These are phyloP conservation scores for Onychostruthus taczanowskii DNA, from an alignment of 2,113 vertebrate species.

Conservation along the genomic window DNA sequence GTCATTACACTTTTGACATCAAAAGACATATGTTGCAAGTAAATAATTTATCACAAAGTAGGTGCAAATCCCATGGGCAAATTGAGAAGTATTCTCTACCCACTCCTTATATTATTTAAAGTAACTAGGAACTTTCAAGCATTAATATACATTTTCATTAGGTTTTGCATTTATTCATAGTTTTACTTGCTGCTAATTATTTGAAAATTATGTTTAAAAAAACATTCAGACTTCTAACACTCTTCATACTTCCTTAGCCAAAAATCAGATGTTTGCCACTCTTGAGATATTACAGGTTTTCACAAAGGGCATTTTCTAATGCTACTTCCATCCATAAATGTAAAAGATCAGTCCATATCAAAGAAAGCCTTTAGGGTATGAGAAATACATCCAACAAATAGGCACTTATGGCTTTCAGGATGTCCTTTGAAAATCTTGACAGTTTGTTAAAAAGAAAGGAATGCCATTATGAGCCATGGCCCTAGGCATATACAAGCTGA, in stretches of 20 bases:
- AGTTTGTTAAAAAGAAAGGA: conserved; percentile 66
- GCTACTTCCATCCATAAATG: conserved; percentile 30
- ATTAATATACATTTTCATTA: neutral
- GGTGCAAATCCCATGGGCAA: neutral
- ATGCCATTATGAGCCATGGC: conserved; percentile 68
- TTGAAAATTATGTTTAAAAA: conserved; percentile 2
- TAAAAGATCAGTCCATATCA: conserved; percentile 66
- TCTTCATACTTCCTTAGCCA: neutral
- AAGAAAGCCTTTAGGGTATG: conserved; percentile 60
- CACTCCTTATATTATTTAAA: neutral
- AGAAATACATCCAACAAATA: conserved; percentile 60
- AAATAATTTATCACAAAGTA: conserved; percentile 69
- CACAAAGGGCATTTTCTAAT: conserved; percentile 25
- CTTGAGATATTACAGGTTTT: conserved; percentile 34
- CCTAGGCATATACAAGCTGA: conserved; percentile 56
- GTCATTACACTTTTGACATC: conserved; percentile 66
- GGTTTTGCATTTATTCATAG: conserved; percentile 31
- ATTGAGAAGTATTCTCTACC: neutral
- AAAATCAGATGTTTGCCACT: conserved; percentile 52
- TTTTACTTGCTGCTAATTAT: conserved; percentile 11
- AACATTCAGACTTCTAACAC: neutral
- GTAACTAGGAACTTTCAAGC: neutral
- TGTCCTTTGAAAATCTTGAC: conserved; percentile 70
- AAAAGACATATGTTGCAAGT: conserved; percentile 63
- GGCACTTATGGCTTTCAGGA: conserved; percentile 58